These are phyloP conservation scores for Oligia strigilis DNA, from an alignment of 2,888 invertebrate genomes.

Conservation along the genomic window DNA sequence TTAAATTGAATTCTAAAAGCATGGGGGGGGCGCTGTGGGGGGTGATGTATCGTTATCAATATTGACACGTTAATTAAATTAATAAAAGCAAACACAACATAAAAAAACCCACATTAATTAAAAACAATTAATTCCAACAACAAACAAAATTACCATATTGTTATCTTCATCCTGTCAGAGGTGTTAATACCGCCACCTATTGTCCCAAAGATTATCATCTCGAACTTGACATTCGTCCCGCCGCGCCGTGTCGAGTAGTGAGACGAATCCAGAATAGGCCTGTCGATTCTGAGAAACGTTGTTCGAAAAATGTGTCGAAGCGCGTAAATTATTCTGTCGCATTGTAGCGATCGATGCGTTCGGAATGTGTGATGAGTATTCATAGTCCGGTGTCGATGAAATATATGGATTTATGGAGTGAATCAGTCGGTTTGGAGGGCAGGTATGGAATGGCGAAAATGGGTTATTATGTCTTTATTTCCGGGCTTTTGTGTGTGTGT, in stretches of 20 bases:
- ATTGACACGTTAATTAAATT: too few species aligned
- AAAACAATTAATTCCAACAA: slow-evolving; percentile 56
- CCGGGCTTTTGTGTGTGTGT: not conserved
- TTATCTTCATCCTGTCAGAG: slow-evolving; percentile 58
- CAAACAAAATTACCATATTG: slow-evolving; percentile 53
- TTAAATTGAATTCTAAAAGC: too few species aligned
- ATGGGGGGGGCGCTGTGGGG: too few species aligned
- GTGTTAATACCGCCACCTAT: slow-evolving; percentile 70
- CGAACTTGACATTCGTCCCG: slow-evolving; percentile 76
- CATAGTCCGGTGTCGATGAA: slow-evolving; percentile 50
- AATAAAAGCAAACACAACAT: not conserved
- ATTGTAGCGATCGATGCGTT: slow-evolving; percentile 67
- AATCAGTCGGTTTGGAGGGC: slow-evolving; percentile 48
- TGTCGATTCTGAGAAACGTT: slow-evolving; percentile 70
- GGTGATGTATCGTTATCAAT: too few species aligned
- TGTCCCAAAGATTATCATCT: slow-evolving; percentile 70
- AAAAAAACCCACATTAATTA: slow-evolving; percentile 30
- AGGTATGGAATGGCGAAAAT: not conserved
- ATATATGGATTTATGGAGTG: slow-evolving; percentile 49
- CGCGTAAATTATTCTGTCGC: slow-evolving; percentile 78
- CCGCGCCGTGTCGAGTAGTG: slow-evolving; percentile 67
- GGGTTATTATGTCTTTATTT: slow-evolving; percentile 16
- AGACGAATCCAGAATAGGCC: slow-evolving; percentile 82
- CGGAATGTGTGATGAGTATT: slow-evolving; percentile 70
- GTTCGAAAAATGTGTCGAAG: slow-evolving; percentile 80